A percentile compares a stretch with the other conserved stretches of the same genome.
Conservation (phyloP, 2,797 vertebrate species). For the Pseudopleuronectes americanus region DNA sequence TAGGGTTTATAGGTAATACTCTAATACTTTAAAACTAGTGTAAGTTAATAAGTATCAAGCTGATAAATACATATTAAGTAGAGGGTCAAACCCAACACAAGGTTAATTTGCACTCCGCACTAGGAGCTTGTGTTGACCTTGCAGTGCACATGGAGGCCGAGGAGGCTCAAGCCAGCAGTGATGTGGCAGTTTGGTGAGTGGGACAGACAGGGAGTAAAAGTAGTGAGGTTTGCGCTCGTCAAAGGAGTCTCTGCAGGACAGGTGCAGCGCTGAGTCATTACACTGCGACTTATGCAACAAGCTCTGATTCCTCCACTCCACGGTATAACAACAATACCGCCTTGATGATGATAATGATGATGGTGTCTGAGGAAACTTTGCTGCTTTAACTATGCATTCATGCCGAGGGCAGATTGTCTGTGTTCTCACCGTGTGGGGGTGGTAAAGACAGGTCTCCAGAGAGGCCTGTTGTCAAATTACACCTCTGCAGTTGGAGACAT, state of each 20-base stretch:
- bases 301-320: conserved; percentile 64
- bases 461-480: conserved; percentile 42
- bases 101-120: not conserved
- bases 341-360: not conserved
- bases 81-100: not conserved
- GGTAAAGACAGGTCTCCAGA: conserved; percentile 21
- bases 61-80: not conserved
- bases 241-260: conserved; percentile 75
- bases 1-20: not conserved
- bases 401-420: not conserved
- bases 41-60: not conserved
- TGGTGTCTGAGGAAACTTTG: conserved; percentile 47
- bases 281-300: conserved; percentile 81
- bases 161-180: conserved; percentile 11
- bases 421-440: conserved; percentile 9
- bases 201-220: conserved; percentile 33
- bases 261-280: conserved; percentile 87
- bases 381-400: conserved; percentile 35
- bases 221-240: conserved; percentile 50
- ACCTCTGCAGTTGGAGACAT: conserved; percentile 21
- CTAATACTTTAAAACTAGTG: too few species aligned
- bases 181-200: conserved; percentile 34
- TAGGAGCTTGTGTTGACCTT: conserved; percentile 24
- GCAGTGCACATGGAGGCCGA: conserved; percentile 11
- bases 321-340: conserved; percentile 35